These are phyloP conservation scores for Montipora cactus DNA, from an alignment of 64 coral and sea anemone species.

Conservation along the genomic window DNA sequence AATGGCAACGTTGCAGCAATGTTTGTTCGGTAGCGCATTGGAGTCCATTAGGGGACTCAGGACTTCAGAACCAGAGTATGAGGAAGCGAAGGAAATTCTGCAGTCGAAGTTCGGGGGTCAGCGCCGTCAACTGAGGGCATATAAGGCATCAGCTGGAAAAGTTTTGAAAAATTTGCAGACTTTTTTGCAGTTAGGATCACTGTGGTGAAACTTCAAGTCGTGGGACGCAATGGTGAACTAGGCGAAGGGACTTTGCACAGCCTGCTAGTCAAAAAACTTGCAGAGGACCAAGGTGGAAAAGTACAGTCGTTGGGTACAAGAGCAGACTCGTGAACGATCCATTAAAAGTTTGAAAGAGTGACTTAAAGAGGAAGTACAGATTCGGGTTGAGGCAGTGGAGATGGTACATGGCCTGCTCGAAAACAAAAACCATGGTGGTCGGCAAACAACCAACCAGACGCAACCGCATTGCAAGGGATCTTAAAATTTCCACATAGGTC, in stretches of 20 bases:
- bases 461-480: not conserved
- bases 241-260: slow-evolving; percentile 58
- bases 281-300: slow-evolving; percentile 3
- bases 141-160: slow-evolving; percentile 62
- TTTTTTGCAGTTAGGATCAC: slow-evolving; percentile 20
- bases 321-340: not conserved
- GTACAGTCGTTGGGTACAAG: slow-evolving; percentile 8
- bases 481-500: not conserved
- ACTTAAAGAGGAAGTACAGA: slow-evolving; percentile 54
- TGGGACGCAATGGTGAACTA: slow-evolving; percentile 31
- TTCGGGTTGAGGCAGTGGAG: slow-evolving; percentile 29
- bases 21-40: slow-evolving; percentile 7
- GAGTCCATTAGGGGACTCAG: slow-evolving; percentile 24
- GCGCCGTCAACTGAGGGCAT: not conserved
- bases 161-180: slow-evolving; percentile 75
- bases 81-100: no score
- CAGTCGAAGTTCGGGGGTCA: no score
- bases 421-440: no score
- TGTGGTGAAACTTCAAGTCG: slow-evolving; percentile 42
- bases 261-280: slow-evolving; percentile 38
- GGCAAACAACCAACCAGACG: no score
- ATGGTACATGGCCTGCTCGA: not conserved
- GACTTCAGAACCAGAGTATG: not conserved
- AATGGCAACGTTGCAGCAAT: slow-evolving; percentile 54
- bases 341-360: slow-evolving; percentile 26